phyloP scores from a whole-genome alignment of 2,888 invertebrate genomes.

The Drosophila vallismaia region DNA sequence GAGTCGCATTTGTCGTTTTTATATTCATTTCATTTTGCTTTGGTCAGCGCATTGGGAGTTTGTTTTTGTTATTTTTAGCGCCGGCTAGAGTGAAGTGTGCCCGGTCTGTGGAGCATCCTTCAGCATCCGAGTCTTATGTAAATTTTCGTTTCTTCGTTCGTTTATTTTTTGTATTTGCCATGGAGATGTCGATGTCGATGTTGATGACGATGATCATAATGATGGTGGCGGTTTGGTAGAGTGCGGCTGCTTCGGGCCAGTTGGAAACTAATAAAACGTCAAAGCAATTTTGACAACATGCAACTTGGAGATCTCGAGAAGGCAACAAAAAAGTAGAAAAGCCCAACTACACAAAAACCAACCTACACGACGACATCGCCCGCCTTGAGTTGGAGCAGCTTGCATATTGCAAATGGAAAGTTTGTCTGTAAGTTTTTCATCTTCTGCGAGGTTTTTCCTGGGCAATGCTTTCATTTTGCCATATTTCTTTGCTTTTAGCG shows the following conservation, averaged over 20 bases:
- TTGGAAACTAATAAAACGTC: slow-evolving; percentile 77
- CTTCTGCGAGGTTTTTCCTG: slow-evolving; percentile 46
- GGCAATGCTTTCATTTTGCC: slow-evolving; percentile 59
- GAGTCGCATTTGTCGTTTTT: slow-evolving; percentile 24
- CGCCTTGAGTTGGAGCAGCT: slow-evolving; percentile 31
- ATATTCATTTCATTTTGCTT: slow-evolving; percentile 53
- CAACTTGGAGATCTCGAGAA: slow-evolving; percentile 49
- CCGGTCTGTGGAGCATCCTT: slow-evolving; percentile 66
- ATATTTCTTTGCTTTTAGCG: slow-evolving; percentile 34
- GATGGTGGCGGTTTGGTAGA: slow-evolving; percentile 39
- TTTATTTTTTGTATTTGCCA: slow-evolving; percentile 21
- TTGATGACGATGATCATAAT: slow-evolving; percentile 5
- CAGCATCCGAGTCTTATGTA: slow-evolving; percentile 61
- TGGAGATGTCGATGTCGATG: slow-evolving; percentile 18
- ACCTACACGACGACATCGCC: slow-evolving; percentile 30
- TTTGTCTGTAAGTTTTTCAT: slow-evolving; percentile 62
- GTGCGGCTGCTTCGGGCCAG: slow-evolving; percentile 45
- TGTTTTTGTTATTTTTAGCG: slow-evolving; percentile 71
- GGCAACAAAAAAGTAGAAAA: slow-evolving; percentile 14
- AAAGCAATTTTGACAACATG: slow-evolving; percentile 75
- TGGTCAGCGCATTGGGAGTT: slow-evolving; percentile 60
- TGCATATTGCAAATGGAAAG: slow-evolving; percentile 26
- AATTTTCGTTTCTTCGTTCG: slow-evolving; percentile 53
- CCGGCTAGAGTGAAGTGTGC: slow-evolving; percentile 48
- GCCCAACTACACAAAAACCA: slow-evolving; percentile 14